Evolutionary conservation across 2,113 vertebrate species (phyloP).

Genomic region (Nettapus auritus): DNA sequence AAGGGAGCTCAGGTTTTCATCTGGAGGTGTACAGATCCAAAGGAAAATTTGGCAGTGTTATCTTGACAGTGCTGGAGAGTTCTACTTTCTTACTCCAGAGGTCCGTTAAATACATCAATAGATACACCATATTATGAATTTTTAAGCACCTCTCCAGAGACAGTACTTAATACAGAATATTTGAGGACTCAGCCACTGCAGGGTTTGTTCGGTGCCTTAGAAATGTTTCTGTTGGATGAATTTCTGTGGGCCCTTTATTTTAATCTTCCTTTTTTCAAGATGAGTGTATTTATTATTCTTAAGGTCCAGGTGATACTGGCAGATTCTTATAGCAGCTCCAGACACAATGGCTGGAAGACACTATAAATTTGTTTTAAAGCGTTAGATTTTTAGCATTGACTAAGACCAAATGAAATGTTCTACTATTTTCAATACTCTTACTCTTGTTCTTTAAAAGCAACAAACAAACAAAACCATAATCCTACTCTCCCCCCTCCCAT

Average conservation of each 20-base stretch:
- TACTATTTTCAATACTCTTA: background rate
- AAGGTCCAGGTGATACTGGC: conserved; percentile 8
- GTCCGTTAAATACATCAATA: conserved; percentile 71
- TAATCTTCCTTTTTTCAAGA: conserved; percentile 50
- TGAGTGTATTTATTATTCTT: conserved; percentile 35
- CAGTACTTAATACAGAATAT: conserved; percentile 73
- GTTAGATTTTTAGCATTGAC: background rate
- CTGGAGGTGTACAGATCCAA: conserved; percentile 60
- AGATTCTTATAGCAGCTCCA: conserved; percentile 5
- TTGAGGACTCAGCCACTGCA: conserved; percentile 59
- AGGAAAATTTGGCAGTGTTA: conserved; percentile 67
- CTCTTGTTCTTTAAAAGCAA: background rate
- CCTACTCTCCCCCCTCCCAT: too few species aligned
- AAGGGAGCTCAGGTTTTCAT: conserved; percentile 63
- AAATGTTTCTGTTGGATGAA: conserved; percentile 54
- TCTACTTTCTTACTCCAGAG: conserved; percentile 61
- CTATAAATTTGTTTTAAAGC: background rate
- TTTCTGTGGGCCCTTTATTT: conserved; percentile 56
- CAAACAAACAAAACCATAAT: background rate
- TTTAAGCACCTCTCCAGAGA: conserved; percentile 70
- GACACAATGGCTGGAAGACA: background rate
- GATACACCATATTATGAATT: conserved; percentile 61
- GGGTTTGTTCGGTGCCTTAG: conserved; percentile 54
- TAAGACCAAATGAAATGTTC: background rate
- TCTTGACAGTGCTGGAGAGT: conserved; percentile 59